Percentiles rank a stretch among this genome's conserved stretches.
These are phyloP conservation scores for Leucoraja erinaceus DNA, from an alignment of 2,113 vertebrate genomes.

Conservation along the genomic window DNA sequence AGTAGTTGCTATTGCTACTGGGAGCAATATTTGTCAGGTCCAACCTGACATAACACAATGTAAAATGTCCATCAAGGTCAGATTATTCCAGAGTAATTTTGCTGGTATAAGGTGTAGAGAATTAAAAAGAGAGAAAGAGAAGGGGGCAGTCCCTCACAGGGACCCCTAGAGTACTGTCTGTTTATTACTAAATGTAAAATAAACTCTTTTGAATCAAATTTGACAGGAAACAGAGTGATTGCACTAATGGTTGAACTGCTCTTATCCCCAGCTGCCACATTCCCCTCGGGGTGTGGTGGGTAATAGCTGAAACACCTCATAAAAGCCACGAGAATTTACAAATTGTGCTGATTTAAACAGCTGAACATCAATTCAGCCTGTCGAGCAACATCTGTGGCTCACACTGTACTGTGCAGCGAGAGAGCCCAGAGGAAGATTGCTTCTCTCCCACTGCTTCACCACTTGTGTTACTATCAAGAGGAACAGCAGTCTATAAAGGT, in stretches of 20 bases:
- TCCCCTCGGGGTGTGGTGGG: slow-evolving; percentile 43
- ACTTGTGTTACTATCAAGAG: slow-evolving; percentile 34
- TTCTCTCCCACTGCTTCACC: not conserved
- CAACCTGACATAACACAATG: not conserved
- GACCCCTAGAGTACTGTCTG: not conserved
- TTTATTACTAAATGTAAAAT: slow-evolving; percentile 17
- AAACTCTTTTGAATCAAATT: slow-evolving; percentile 39
- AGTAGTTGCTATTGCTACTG: not conserved
- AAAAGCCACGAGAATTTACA: slow-evolving; percentile 45
- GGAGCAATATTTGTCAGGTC: slow-evolving; percentile 13
- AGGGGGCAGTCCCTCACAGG: not conserved
- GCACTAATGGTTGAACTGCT: slow-evolving; percentile 43
- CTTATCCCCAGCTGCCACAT: slow-evolving; percentile 42
- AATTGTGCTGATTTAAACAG: slow-evolving; percentile 44
- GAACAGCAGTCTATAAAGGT: not conserved
- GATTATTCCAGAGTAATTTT: not conserved
- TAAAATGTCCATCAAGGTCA: not conserved
- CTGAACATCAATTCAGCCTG: slow-evolving; percentile 41
- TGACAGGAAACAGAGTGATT: slow-evolving; percentile 33
- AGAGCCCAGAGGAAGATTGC: slow-evolving; percentile 35
- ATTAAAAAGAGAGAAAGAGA: not conserved
- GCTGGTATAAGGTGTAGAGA: not conserved
- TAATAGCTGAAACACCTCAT: slow-evolving; percentile 45
- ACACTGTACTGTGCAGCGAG: slow-evolving; percentile 29
- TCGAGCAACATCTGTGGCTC: slow-evolving; percentile 40